Percentiles rank a stretch among this genome's conserved stretches.
Conservation (phyloP, 92 coral and sea anemone genomes). For the Parazoanthus swiftii region DNA sequence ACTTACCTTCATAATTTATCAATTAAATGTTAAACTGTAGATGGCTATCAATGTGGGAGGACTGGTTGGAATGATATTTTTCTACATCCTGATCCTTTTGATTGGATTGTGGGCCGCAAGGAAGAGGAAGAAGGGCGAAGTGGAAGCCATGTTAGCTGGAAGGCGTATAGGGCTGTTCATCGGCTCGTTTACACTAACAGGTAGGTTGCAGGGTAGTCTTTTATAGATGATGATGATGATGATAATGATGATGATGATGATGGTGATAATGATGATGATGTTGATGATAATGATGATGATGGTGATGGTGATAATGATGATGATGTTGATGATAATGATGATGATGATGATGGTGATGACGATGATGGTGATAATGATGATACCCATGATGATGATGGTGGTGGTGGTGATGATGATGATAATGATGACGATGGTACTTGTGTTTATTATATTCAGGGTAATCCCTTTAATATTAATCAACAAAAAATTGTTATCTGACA, state of each 20-base stretch:
- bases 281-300: background rate
- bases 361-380: too few relatives aligned
- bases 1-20: too few relatives aligned
- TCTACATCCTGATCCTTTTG: conserved; percentile 9
- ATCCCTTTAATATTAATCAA: too few relatives aligned
- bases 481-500: background rate
- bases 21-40: background rate
- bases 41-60: conserved; percentile 23
- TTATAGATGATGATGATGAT: background rate
- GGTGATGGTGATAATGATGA: background rate
- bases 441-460: too few relatives aligned
- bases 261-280: background rate
- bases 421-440: too few relatives aligned
- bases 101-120: conserved; percentile 24
- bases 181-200: conserved; percentile 10
- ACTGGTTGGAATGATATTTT: background rate
- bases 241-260: background rate
- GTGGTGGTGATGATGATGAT: too few relatives aligned
- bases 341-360: too few relatives aligned
- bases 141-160: conserved; percentile 21
- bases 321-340: background rate
- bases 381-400: too few relatives aligned
- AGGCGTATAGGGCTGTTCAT: background rate
- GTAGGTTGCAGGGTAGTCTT: background rate
- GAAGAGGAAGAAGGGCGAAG: background rate